Percentiles rank a stretch among this genome's conserved stretches.
These are phyloP conservation scores for Ichneumoninae sp. DNA, from an alignment of 2,888 invertebrate genomes.

Conservation along the genomic window DNA sequence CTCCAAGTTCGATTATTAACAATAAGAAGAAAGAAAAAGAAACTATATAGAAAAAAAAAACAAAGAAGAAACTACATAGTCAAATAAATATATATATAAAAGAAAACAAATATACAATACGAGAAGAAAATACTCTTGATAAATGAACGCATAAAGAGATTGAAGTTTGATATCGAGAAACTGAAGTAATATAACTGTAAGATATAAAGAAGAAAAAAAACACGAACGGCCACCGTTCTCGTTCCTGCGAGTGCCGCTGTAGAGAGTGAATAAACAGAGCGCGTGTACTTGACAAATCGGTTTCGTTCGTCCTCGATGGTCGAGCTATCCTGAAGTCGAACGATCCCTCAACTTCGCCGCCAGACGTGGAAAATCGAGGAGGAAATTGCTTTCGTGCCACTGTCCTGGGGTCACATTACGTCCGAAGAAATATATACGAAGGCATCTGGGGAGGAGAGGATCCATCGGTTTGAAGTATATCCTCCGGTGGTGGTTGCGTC, in stretches of 20 bases:
- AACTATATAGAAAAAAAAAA: slow-evolving; percentile 8
- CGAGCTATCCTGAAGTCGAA: slow-evolving; percentile 33
- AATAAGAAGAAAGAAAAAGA: slow-evolving; percentile 20
- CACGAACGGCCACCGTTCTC: background rate
- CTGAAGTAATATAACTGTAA: slow-evolving; percentile 4
- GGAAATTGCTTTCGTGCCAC: slow-evolving; percentile 39
- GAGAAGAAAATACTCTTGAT: background rate
- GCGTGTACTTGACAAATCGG: slow-evolving; percentile 38
- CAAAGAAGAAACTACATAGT: too few relatives aligned
- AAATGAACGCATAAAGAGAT: slow-evolving; percentile 15
- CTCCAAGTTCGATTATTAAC: slow-evolving; percentile 65
- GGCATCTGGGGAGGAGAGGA: slow-evolving; percentile 25
- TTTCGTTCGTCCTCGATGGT: slow-evolving; percentile 31
- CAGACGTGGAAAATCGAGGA: slow-evolving; percentile 41
- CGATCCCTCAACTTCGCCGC: slow-evolving; percentile 38
- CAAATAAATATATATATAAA: background rate
- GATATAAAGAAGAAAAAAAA: background rate
- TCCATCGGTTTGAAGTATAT: slow-evolving; percentile 30
- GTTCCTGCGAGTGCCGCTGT: background rate
- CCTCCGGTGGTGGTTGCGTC: background rate
- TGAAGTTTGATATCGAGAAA: slow-evolving; percentile 32
- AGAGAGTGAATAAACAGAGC: background rate
- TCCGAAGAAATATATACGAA: slow-evolving; percentile 54
- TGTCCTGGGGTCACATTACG: slow-evolving; percentile 5
- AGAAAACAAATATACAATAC: background rate